Percentiles rank a stretch among this genome's conserved stretches.
These are phyloP conservation scores for Amblyopsis rosae DNA, from an alignment of 2,113 vertebrate species.

Conservation along the genomic window DNA sequence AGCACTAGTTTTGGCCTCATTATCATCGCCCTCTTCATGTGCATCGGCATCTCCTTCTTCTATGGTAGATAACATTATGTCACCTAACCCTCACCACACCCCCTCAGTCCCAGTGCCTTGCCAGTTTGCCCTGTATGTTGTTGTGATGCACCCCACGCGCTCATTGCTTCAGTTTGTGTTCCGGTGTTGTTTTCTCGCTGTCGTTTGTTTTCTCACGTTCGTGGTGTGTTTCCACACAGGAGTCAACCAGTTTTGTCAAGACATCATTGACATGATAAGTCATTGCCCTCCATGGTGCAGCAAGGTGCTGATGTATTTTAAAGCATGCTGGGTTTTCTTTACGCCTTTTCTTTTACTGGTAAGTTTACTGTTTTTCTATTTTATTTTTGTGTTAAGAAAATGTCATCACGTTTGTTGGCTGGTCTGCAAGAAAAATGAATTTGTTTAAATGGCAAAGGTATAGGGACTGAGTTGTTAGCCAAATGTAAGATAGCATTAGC, in stretches of 20 bases:
- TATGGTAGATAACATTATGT: conserved; percentile 71
- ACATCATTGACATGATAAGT: conserved; percentile 81
- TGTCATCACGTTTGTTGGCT: background rate
- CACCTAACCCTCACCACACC: conserved; percentile 4
- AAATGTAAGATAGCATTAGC: background rate
- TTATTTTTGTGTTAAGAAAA: background rate
- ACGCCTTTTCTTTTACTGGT: conserved; percentile 80
- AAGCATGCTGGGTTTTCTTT: conserved; percentile 81
- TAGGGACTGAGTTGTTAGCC: background rate
- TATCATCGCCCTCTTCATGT: conserved; percentile 86
- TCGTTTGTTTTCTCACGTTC: background rate
- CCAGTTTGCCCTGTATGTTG: background rate
- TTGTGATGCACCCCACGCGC: no score
- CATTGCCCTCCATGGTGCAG: conserved; percentile 79
- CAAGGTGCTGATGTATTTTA: conserved; percentile 80
- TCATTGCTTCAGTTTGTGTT: background rate
- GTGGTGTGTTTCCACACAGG: conserved; percentile 53
- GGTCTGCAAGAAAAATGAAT: background rate
- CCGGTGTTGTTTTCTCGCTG: background rate
- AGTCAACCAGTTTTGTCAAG: conserved; percentile 82
- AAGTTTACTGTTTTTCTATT: conserved; percentile 27
- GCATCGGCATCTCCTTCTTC: conserved; percentile 83
- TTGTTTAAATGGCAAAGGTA: background rate
- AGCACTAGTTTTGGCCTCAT: conserved; percentile 86
- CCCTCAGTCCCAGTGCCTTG: conserved; percentile 15